Evolutionary conservation across 2,888 invertebrate genomes (phyloP).

Genomic region (Pegoplata infirma): DNA sequence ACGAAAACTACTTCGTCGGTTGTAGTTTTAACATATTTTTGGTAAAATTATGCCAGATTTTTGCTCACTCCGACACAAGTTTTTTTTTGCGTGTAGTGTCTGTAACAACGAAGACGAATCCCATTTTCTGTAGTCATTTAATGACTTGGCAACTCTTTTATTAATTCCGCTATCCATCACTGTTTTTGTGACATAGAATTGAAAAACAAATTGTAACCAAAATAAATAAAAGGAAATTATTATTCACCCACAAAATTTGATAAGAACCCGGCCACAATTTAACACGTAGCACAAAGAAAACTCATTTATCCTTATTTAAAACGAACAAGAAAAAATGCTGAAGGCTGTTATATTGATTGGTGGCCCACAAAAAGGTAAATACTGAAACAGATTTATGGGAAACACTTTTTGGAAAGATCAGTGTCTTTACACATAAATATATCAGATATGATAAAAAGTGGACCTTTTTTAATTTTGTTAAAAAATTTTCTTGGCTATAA

Average conservation of each 20-base stretch:
- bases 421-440: no score
- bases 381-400: not conserved
- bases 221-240: conserved; percentile 31
- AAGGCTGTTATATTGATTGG: conserved; percentile 95
- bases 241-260: conserved; percentile 20
- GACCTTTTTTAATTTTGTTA: no score
- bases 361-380: conserved; percentile 93
- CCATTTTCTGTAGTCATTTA: no score
- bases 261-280: conserved; percentile 15
- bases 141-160: not conserved
- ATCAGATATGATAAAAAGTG: no score
- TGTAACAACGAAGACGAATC: no score
- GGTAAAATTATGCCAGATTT: no score
- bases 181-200: not conserved
- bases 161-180: not conserved
- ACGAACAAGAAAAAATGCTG: conserved; percentile 79
- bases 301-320: conserved; percentile 12
- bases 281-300: conserved; percentile 53
- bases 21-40: no score
- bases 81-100: no score
- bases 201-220: conserved; percentile 14
- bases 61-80: no score
- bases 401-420: no score
- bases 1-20: no score
- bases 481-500: no score